Conservation (phyloP, 2,113 vertebrate species). For the Heterotilapia buettikoferi region DNA sequence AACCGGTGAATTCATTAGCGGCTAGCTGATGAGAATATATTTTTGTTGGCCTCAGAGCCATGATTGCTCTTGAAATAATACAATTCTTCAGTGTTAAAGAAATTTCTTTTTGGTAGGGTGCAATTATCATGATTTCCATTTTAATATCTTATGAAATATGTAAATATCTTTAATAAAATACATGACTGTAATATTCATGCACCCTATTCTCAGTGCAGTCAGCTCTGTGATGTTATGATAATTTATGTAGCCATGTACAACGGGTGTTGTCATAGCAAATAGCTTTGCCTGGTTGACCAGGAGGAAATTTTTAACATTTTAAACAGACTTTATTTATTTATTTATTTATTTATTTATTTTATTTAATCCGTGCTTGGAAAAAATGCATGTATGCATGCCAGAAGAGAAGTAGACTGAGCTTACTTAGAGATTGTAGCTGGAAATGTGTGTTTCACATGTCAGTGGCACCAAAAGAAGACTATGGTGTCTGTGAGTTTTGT, state of each 20-base stretch:
- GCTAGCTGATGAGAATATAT: neutral
- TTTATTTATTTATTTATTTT: slow-evolving; percentile 5
- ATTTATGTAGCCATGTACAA: slow-evolving; percentile 21
- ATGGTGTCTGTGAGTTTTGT: neutral
- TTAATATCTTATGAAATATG: slow-evolving; percentile 21
- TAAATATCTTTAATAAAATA: slow-evolving; percentile 3
- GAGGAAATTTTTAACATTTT: slow-evolving; percentile 19
- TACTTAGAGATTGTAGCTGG: neutral
- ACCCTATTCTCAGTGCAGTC: neutral
- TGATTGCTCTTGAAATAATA: neutral
- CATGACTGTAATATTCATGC: neutral
- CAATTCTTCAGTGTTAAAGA: neutral
- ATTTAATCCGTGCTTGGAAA: neutral
- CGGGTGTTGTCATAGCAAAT: slow-evolving; percentile 21
- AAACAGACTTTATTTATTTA: neutral
- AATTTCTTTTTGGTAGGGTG: neutral
- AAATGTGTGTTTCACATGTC: neutral
- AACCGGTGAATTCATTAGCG: neutral
- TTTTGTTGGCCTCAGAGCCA: neutral
- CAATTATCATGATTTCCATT: neutral
- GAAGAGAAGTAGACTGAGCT: neutral
- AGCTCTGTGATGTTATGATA: slow-evolving; percentile 5
- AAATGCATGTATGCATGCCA: neutral
- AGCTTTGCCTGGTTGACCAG: slow-evolving; percentile 6
- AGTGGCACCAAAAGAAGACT: neutral